Evolutionary conservation across 92 coral and sea anemone genomes (phyloP).

Genomic region (Blastomussa wellsi): DNA sequence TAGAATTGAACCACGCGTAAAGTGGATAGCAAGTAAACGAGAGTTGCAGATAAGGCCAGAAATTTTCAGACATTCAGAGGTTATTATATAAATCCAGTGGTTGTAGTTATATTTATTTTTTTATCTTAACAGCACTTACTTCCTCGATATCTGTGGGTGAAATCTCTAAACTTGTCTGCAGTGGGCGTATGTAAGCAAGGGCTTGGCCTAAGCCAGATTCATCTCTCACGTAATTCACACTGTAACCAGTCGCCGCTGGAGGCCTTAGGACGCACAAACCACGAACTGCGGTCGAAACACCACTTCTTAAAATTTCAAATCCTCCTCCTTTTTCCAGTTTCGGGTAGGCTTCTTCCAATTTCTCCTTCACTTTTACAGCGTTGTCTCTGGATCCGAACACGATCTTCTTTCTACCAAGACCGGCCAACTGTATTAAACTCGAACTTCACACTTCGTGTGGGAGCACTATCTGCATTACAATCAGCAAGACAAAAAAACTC

Average conservation of each 20-base stretch:
- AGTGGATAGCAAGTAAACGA: too few species aligned
- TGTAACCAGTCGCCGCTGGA: slow-evolving; percentile 43
- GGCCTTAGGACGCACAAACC: slow-evolving; percentile 47
- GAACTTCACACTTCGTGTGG: too few species aligned
- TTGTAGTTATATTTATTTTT: too few species aligned
- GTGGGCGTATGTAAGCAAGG: slow-evolving; percentile 41
- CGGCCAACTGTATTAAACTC: too few species aligned
- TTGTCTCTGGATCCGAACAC: slow-evolving; percentile 32
- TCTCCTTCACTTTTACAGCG: slow-evolving; percentile 18
- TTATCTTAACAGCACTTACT: slow-evolving; percentile 31
- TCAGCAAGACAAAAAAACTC: too few species aligned
- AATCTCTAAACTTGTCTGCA: slow-evolving; percentile 44
- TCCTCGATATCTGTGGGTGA: slow-evolving; percentile 22
- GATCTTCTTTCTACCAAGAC: slow-evolving; percentile 41
- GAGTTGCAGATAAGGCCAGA: too few species aligned
- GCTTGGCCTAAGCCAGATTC: slow-evolving; percentile 52
- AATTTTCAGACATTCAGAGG: too few species aligned
- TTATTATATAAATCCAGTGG: too few species aligned
- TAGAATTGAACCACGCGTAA: too few species aligned
- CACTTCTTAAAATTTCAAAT: slow-evolving; percentile 51
- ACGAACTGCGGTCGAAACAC: too few species aligned
- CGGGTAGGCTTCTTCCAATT: slow-evolving; percentile 30
- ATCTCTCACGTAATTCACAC: slow-evolving; percentile 35
- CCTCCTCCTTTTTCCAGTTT: slow-evolving; percentile 38
- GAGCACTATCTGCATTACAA: too few species aligned